A percentile compares a stretch with the other conserved stretches of the same genome.
Evolutionary conservation across 2,113 vertebrate species (phyloP).

Genomic region (Oreotrochilus melanogaster): DNA sequence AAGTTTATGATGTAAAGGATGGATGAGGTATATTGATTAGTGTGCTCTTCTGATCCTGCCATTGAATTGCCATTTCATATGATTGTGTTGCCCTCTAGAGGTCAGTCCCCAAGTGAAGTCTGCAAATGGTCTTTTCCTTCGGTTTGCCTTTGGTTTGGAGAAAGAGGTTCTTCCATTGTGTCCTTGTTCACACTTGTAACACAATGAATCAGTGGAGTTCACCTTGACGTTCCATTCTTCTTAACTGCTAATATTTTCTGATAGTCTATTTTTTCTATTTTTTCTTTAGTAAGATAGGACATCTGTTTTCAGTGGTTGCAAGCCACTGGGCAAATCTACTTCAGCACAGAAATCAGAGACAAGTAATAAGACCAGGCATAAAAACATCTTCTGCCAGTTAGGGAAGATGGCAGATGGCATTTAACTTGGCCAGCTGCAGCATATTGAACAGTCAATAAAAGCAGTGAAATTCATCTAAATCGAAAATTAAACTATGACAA

Average conservation of each 20-base stretch:
- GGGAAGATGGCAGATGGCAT: neutral
- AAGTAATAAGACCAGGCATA: neutral
- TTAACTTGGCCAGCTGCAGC: neutral
- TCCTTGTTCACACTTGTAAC: neutral
- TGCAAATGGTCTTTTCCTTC: neutral
- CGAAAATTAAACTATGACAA: neutral
- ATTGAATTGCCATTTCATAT: neutral
- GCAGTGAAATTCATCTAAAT: neutral
- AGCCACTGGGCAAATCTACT: neutral
- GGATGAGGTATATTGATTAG: neutral
- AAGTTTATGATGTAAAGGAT: neutral
- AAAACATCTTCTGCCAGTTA: neutral
- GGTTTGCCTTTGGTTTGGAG: fast-evolving
- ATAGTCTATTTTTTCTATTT: neutral
- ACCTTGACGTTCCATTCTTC: neutral
- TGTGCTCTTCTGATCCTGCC: fast-evolving
- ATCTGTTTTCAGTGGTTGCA: neutral
- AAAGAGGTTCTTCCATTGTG: neutral
- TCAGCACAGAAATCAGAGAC: neutral
- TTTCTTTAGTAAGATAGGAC: neutral
- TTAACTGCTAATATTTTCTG: neutral
- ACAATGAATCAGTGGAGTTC: neutral
- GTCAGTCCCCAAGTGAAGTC: neutral
- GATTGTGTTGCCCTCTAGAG: constrained; percentile 65
- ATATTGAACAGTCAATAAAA: neutral